phyloP scores from a whole-genome alignment of 2,888 invertebrate species.

The Hydropsyche betteni region DNA sequence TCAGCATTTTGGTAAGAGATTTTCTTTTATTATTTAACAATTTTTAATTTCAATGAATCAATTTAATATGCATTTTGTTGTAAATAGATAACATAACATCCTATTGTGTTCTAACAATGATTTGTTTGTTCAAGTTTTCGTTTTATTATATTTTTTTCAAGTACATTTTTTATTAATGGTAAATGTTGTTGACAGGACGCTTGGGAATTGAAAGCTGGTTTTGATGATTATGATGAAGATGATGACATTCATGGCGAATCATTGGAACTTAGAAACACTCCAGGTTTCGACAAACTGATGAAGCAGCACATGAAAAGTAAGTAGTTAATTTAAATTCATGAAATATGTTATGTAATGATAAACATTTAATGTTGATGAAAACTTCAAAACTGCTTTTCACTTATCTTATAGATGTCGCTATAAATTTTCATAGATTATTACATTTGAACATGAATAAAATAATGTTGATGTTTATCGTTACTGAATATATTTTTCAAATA shows the following conservation, averaged over 20 bases:
- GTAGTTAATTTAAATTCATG: conserved; percentile 47
- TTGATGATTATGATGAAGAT: conserved; percentile 40
- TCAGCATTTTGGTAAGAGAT: too few relatives aligned
- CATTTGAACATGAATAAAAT: background rate
- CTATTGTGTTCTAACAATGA: too few relatives aligned
- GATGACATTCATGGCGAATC: conserved; percentile 42
- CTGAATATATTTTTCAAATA: background rate
- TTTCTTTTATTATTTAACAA: too few relatives aligned
- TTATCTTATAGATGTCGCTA: too few relatives aligned
- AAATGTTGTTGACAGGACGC: conserved; percentile 55
- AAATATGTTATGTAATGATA: too few relatives aligned
- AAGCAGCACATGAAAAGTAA: conserved; percentile 58
- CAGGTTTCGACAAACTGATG: conserved; percentile 71
- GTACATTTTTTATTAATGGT: conserved; percentile 4
- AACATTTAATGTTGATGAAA: too few relatives aligned
- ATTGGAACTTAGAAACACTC: conserved; percentile 61
- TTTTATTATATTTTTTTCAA: too few relatives aligned
- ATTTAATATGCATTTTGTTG: too few relatives aligned
- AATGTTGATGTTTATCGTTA: background rate
- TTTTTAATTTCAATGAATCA: too few relatives aligned
- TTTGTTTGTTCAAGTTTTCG: too few relatives aligned
- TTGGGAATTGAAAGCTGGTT: conserved; percentile 56
- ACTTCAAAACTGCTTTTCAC: too few relatives aligned
- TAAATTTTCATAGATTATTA: background rate
- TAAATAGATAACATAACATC: too few relatives aligned